Conservation (phyloP, 2,113 vertebrate genomes). For the Cinclus mexicanus region DNA sequence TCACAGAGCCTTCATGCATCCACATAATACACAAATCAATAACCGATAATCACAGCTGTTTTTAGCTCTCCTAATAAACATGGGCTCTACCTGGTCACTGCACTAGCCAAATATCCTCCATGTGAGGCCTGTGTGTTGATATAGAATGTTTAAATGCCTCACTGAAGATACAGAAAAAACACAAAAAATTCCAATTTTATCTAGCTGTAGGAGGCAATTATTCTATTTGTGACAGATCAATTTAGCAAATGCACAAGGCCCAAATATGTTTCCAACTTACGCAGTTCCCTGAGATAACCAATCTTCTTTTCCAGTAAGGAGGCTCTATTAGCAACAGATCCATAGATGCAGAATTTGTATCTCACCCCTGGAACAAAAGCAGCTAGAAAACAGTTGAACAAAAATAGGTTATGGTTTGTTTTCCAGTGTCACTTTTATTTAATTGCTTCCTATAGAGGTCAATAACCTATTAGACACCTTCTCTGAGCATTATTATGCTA, state of each 20-base stretch:
- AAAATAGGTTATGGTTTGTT: neutral
- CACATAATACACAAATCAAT: neutral
- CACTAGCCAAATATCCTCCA: neutral
- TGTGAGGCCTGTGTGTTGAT: rapidly evolving
- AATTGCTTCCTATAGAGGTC: neutral
- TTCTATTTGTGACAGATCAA: neutral
- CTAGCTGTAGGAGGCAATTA: neutral
- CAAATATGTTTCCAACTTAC: constrained; percentile 27
- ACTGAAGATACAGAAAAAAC: neutral
- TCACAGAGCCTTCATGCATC: neutral
- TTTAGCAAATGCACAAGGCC: neutral
- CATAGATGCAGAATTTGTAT: constrained; percentile 64
- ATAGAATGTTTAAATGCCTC: neutral
- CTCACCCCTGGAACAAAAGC: constrained; percentile 52
- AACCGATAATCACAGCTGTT: neutral
- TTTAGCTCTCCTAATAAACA: neutral
- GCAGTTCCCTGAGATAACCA: constrained; percentile 61
- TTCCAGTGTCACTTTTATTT: neutral
- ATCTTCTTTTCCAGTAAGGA: constrained; percentile 51
- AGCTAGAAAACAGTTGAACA: constrained; percentile 18
- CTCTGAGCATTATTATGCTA: neutral
- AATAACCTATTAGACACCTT: neutral
- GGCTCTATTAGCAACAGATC: constrained; percentile 2
- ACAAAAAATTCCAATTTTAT: neutral
- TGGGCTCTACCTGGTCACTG: neutral